Conservation (phyloP, 2,888 invertebrate genomes). For the Elmis aenea region DNA sequence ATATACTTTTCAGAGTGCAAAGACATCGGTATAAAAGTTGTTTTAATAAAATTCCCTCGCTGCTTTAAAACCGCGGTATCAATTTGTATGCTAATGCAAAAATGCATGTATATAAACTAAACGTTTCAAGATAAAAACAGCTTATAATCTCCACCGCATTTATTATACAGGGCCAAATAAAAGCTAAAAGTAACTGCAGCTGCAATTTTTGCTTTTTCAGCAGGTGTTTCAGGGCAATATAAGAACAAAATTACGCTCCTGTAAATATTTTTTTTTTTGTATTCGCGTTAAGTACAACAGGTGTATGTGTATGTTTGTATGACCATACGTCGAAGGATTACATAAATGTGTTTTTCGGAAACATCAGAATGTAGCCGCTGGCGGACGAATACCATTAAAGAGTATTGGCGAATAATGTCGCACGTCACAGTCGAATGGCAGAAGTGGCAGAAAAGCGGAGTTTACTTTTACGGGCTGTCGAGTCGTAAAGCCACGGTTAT, state of each 20-base stretch:
- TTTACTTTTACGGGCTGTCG: constrained; percentile 16
- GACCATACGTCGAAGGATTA: too few relatives aligned
- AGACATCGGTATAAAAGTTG: too few relatives aligned
- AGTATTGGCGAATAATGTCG: too few relatives aligned
- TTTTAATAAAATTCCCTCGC: too few relatives aligned
- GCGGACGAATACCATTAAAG: background rate
- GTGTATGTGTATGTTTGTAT: background rate
- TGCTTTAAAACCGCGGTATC: background rate
- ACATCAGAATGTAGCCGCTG: constrained; percentile 2
- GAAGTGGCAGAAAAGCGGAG: background rate
- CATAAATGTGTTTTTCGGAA: too few relatives aligned
- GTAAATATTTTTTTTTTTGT: background rate
- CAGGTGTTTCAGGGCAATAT: constrained; percentile 5
- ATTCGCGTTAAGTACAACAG: background rate
- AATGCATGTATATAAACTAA: constrained; percentile 7
- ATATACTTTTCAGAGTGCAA: too few relatives aligned
- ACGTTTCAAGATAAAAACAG: constrained; percentile 9
- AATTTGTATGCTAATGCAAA: constrained; percentile 13
- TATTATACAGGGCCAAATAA: constrained; percentile 2
- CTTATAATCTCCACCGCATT: constrained; percentile 8
- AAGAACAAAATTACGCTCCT: background rate
- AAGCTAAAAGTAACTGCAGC: constrained; percentile 7
- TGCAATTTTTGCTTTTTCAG: constrained; percentile 4
- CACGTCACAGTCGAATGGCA: constrained; percentile 5
- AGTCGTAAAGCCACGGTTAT: constrained; percentile 20